Evolutionary conservation across 2,797 vertebrate genomes (phyloP).

Genomic region (Urosaurus nigricauda): DNA sequence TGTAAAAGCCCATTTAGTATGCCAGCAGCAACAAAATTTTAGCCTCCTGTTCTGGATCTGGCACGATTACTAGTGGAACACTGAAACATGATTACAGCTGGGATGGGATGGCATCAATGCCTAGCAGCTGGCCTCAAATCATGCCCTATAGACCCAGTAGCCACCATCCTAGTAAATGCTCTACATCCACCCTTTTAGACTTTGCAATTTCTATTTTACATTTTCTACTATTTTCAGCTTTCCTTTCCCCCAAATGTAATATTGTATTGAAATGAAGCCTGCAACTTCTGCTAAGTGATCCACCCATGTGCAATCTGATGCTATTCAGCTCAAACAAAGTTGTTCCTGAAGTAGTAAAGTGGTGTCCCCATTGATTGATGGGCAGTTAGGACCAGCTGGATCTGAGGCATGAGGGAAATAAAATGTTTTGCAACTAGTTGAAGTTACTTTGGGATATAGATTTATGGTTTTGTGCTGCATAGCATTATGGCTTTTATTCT

Average conservation of each 20-base stretch:
- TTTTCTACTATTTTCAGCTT: neutral
- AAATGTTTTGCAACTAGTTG: constrained; percentile 25
- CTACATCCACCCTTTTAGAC: neutral
- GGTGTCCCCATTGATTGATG: constrained; percentile 20
- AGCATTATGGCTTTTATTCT: constrained; percentile 24
- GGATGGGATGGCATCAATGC: neutral
- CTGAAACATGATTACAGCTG: neutral
- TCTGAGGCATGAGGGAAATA: constrained; percentile 15
- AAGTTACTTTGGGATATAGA: constrained; percentile 28
- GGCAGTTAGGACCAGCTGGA: constrained; percentile 5
- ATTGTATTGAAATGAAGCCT: constrained; percentile 7
- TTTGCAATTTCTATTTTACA: constrained; percentile 9
- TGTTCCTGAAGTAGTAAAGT: constrained; percentile 1
- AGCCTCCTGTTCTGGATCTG: neutral
- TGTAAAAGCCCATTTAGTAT: neutral
- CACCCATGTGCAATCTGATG: neutral
- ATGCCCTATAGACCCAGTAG: neutral
- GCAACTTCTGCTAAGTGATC: constrained; percentile 16
- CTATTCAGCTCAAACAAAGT: neutral
- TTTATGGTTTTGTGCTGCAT: constrained; percentile 16
- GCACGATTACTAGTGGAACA: neutral
- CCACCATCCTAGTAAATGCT: neutral
- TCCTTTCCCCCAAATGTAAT: neutral
- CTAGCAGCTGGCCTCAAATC: constrained; percentile 9
- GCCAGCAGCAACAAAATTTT: constrained; percentile 11